phyloP scores from a whole-genome alignment of 1,140 invertebrate genomes.

The Hylaeus volcanicus region DNA sequence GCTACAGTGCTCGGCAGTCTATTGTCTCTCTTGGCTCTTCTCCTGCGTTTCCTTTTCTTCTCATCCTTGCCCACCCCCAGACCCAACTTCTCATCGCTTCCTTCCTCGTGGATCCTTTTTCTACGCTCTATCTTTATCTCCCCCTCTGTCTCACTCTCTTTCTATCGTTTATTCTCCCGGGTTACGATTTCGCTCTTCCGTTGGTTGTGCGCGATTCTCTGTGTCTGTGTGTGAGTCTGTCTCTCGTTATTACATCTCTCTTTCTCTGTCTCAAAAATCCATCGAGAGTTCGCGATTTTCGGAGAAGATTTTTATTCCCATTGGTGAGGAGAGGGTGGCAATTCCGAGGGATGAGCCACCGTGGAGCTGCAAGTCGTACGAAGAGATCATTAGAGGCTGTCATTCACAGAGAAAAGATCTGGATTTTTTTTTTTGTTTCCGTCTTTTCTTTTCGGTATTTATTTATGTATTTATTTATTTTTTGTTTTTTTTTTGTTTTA shows the following conservation, averaged over 20 bases:
- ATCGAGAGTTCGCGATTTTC: conserved; percentile 48
- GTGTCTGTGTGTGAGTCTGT: conserved; percentile 7
- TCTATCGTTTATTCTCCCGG: conserved; percentile 20
- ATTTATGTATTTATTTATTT: neutral
- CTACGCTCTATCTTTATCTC: neutral
- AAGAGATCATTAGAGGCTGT: conserved; percentile 58
- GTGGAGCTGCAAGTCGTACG: conserved; percentile 90
- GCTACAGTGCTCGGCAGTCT: conserved; percentile 79
- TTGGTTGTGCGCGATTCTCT: too few relatives aligned
- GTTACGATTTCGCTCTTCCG: too few relatives aligned
- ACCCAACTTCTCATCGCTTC: neutral
- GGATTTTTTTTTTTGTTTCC: conserved; percentile 20
- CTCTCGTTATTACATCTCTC: too few relatives aligned
- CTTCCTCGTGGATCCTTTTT: conserved; percentile 6
- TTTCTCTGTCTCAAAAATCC: neutral
- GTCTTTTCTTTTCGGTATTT: conserved; percentile 1
- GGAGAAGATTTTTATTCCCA: conserved; percentile 88
- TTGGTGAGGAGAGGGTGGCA: conserved; percentile 97
- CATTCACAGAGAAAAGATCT: conserved; percentile 20
- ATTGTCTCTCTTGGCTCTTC: conserved; percentile 79
- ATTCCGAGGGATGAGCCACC: conserved; percentile 97
- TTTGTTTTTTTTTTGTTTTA: conserved; percentile 4
- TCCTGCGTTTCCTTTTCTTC: conserved; percentile 41
- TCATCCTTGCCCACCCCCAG: conserved; percentile 9
- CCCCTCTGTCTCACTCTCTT: conserved; percentile 17